Base-by-base conservation (phyloP, 2,113 vertebrate species). In the Lathamus discolor region DNA sequence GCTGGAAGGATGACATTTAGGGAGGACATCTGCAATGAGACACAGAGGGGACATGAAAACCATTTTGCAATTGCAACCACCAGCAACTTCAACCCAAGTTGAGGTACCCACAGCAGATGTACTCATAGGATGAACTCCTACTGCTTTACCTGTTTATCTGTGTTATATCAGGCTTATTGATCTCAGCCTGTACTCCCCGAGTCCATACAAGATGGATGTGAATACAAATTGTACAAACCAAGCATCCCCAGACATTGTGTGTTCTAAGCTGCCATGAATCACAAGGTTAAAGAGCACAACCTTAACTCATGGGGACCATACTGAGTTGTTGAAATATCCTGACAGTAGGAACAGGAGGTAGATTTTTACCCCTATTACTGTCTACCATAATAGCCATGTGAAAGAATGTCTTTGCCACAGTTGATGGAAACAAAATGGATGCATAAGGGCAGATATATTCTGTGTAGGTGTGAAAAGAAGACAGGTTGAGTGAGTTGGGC, bases 111-210 rank as follows among this genome's bases (percentile, higher is more conserved):
- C 15, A 41, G 48, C 25, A 68, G 66, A 52, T 10, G 10, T 9
- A 5, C 59, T 37, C 24, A 81, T 61, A 67, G 66, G 46, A n/a
- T 9, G 57, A 78, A 2, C 5, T 69, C 11, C 59, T 48, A 5
- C 11, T 37, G 43, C 33, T 88, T 82, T 46, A 35, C 31, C 31
- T 39, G 13, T 55, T 48, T 87, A 0, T 6, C 6, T 39, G 27
- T 12, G 7, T 74, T 62, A 2, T 27, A 3, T 31, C 55, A 64
- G 48, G 5, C 6, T 64, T 29, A 41, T 2, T 68, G 57, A 35
- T 19, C 35, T 57, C 1, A 0, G 2, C 27, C 57, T 68, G 1
- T 17, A 51, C 23, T 80, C 33, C 5, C 11, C 2, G 43, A 23
- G 13, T 64, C 63, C 20, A 12, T 31, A 43, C 3, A 57, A 62